These are phyloP conservation scores for Burhinus bistriatus DNA, from an alignment of 2,113 vertebrate species.

Conservation along the genomic window DNA sequence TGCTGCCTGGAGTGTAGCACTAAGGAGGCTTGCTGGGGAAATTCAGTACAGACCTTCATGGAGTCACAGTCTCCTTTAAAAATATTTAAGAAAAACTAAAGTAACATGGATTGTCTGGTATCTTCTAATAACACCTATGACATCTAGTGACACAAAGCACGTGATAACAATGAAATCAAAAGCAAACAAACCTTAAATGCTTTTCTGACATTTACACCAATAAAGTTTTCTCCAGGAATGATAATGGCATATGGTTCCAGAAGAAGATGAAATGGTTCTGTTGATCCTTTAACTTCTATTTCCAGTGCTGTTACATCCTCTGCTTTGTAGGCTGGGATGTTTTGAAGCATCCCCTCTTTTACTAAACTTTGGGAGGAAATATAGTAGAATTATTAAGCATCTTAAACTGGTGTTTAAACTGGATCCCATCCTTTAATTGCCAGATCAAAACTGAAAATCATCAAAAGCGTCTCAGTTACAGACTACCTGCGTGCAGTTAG, in stretches of 20 bases:
- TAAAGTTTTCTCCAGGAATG: slow-evolving; percentile 83
- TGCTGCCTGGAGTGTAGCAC: not conserved
- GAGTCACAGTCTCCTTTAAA: not conserved
- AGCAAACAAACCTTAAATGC: slow-evolving; percentile 81
- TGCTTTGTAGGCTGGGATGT: not conserved
- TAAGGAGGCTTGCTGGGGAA: not conserved
- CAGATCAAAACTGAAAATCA: not conserved
- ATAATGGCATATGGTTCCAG: slow-evolving; percentile 87
- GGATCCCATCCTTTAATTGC: not conserved
- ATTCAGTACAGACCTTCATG: not conserved
- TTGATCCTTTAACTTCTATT: slow-evolving; percentile 87
- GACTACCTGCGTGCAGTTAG: not conserved
- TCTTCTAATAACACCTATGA: not conserved
- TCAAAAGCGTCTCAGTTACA: not conserved
- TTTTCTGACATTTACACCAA: slow-evolving; percentile 75
- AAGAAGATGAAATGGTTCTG: slow-evolving; percentile 81
- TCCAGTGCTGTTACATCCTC: slow-evolving; percentile 81
- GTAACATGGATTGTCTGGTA: not conserved
- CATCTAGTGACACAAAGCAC: not conserved
- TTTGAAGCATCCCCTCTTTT: not conserved
- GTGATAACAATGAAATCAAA: not conserved
- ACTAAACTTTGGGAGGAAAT: slow-evolving; percentile 52
- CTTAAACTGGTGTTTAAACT: not conserved
- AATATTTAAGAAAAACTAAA: not conserved
- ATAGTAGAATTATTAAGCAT: not conserved